Percentiles rank a stretch among this genome's conserved stretches.
Conservation (phyloP, 2,113 vertebrate genomes). For the Pituophis catenifer region DNA sequence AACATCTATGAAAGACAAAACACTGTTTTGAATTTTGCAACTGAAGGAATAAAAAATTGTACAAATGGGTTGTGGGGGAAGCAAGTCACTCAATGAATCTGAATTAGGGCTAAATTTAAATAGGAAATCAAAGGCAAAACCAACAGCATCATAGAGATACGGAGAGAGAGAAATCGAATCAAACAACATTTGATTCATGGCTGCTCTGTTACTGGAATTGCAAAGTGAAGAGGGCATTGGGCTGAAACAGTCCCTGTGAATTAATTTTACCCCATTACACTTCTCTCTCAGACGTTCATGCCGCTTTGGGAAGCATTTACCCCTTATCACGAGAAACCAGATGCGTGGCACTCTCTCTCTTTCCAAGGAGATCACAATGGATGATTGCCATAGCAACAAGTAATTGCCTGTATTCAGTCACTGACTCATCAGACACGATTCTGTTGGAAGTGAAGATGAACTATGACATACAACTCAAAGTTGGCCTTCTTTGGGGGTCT, state of each 20-base stretch:
- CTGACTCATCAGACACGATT: not conserved
- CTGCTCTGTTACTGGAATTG: not conserved
- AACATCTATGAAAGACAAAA: not conserved
- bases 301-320: not conserved
- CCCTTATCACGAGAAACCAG: conserved; percentile 2
- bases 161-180: not conserved
- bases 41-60: not conserved
- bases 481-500: not conserved
- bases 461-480: not conserved
- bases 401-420: not conserved
- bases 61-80: not conserved
- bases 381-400: conserved; percentile 18
- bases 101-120: not conserved
- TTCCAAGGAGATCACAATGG: conserved; percentile 15
- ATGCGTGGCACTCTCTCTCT: not conserved
- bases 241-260: not conserved
- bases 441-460: not conserved
- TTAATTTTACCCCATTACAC: not conserved
- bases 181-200: not conserved
- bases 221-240: not conserved
- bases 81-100: not conserved
- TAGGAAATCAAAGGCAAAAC: not conserved
- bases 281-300: not conserved
- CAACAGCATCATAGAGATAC: not conserved
- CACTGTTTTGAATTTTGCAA: not conserved